phyloP scores from a whole-genome alignment of 2,888 invertebrate genomes.

The Aricia artaxerxes region DNA sequence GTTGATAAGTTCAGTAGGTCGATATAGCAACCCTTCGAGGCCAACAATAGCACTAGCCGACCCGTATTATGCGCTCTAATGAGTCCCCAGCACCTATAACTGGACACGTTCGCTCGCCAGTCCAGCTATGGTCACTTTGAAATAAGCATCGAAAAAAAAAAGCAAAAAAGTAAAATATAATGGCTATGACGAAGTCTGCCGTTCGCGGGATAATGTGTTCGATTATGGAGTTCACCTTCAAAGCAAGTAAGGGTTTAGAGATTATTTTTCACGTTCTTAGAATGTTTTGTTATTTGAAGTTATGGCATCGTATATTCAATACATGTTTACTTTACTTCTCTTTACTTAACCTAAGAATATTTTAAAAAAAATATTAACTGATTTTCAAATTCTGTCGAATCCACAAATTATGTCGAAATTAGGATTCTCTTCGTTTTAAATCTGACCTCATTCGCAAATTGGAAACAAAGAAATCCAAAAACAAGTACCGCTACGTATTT shows the following conservation, averaged over 20 bases:
- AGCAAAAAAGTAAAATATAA: background rate
- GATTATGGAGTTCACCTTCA: slow-evolving; percentile 76
- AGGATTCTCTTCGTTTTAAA: background rate
- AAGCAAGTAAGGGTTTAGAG: slow-evolving; percentile 69
- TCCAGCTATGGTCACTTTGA: slow-evolving; percentile 11
- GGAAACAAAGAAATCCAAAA: slow-evolving; percentile 21
- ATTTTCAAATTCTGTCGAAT: background rate
- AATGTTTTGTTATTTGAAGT: background rate
- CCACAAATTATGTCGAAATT: background rate
- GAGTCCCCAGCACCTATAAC: slow-evolving; percentile 50
- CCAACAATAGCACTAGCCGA: slow-evolving; percentile 73
- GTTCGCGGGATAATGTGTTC: slow-evolving; percentile 76
- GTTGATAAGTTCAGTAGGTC: slow-evolving; percentile 65
- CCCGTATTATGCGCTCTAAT: slow-evolving; percentile 73
- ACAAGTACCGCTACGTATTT: slow-evolving; percentile 50
- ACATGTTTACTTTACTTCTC: no score
- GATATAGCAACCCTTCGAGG: slow-evolving; percentile 63
- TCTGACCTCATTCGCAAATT: slow-evolving; percentile 9
- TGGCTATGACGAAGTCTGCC: slow-evolving; percentile 71
- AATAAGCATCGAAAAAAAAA: slow-evolving; percentile 22
- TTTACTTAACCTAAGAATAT: no score
- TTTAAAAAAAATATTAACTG: no score
- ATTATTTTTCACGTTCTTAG: slow-evolving; percentile 27
- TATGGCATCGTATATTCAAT: background rate
- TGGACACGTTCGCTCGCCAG: slow-evolving; percentile 43